A percentile compares a stretch with the other conserved stretches of the same genome.
These are phyloP conservation scores for Amphilophus citrinellus DNA, from an alignment of 2,113 vertebrate genomes.

Conservation along the genomic window DNA sequence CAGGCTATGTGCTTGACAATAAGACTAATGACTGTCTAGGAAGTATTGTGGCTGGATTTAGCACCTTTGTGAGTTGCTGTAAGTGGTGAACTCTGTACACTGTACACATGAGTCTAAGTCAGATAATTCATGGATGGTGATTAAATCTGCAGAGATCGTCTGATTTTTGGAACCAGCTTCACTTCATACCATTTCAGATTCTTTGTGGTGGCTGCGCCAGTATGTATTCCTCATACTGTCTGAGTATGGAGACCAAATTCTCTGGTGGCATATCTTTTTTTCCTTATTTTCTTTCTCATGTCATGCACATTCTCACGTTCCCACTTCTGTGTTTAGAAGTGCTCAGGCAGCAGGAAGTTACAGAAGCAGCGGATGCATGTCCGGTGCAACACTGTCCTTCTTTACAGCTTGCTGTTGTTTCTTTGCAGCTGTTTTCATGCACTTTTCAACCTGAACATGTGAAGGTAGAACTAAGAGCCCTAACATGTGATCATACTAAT, in stretches of 20 bases:
- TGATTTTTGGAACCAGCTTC: background rate
- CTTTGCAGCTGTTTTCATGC: background rate
- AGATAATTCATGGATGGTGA: background rate
- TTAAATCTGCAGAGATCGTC: background rate
- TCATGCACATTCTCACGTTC: conserved; percentile 11
- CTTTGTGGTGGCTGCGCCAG: background rate
- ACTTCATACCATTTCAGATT: background rate
- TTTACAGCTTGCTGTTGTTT: background rate
- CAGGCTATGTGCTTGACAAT: background rate
- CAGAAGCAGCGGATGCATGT: conserved; percentile 50
- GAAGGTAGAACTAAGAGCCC: background rate
- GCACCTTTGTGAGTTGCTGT: background rate
- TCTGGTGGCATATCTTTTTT: background rate
- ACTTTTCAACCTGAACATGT: background rate
- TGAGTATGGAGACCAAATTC: background rate
- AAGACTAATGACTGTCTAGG: background rate
- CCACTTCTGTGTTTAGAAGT: background rate
- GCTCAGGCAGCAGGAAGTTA: conserved; percentile 44
- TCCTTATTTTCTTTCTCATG: conserved; percentile 25
- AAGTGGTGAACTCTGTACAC: background rate
- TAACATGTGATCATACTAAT: background rate
- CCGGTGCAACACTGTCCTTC: background rate
- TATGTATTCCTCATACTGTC: background rate
- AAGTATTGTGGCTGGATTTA: background rate
- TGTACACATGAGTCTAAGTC: too few relatives aligned